A percentile compares a stretch with the other conserved stretches of the same genome.
These are phyloP conservation scores for Takifugu flavidus DNA, from an alignment of 2,113 vertebrate species.

Conservation along the genomic window DNA sequence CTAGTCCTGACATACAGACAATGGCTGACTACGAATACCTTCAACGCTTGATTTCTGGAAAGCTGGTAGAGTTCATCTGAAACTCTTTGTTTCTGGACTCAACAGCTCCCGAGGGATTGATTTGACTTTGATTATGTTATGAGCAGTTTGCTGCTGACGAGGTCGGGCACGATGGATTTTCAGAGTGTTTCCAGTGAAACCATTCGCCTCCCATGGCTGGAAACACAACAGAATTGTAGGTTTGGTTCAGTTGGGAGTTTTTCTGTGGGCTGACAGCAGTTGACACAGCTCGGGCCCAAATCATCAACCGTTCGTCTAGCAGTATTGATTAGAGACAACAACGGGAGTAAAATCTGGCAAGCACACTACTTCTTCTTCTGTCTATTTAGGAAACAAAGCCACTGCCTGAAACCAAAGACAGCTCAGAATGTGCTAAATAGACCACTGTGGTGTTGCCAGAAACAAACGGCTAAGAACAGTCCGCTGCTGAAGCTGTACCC, in stretches of 20 bases:
- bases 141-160: not conserved
- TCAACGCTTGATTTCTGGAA: not conserved
- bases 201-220: no score
- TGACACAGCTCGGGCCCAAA: no score
- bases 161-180: not conserved
- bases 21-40: not conserved
- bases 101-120: no score
- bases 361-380: not conserved
- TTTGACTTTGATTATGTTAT: no score
- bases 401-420: slow-evolving; percentile 4
- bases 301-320: no score
- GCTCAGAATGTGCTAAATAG: slow-evolving; percentile 1
- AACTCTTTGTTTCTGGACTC: no score
- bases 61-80: no score
- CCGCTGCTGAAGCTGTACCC: slow-evolving; percentile 39
- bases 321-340: no score
- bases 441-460: slow-evolving; percentile 9
- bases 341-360: no score
- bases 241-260: no score
- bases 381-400: not conserved
- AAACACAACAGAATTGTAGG: no score
- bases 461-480: slow-evolving; percentile 30
- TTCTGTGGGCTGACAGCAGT: no score
- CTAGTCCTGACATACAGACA: not conserved
- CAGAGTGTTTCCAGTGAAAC: not conserved